Evolutionary conservation across 2,888 invertebrate genomes (phyloP).

Genomic region (Hemistola chrysoprasaria): DNA sequence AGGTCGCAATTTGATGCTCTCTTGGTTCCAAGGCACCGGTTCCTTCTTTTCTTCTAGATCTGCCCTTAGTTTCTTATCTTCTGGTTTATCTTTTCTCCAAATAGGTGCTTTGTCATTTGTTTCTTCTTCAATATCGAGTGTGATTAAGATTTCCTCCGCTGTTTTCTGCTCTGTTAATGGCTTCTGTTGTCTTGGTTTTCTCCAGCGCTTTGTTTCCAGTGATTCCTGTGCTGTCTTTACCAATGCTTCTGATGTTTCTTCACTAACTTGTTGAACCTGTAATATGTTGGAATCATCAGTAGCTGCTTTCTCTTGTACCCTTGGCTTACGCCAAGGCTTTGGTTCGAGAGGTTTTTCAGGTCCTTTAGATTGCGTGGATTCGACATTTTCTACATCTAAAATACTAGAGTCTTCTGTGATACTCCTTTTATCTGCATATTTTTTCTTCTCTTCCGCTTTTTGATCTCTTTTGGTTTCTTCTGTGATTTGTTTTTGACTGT

Average conservation of each 20-base stretch:
- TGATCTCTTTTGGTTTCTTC: slow-evolving; percentile 17
- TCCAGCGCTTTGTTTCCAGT: slow-evolving; percentile 19
- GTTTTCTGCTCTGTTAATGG: not conserved
- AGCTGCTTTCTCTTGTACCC: slow-evolving; percentile 32
- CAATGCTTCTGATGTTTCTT: slow-evolving; percentile 16
- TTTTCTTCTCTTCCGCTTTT: slow-evolving; percentile 18
- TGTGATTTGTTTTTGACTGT: not conserved
- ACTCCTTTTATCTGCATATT: slow-evolving; percentile 28
- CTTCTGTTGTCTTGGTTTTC: slow-evolving; percentile 21
- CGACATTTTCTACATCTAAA: slow-evolving; percentile 32
- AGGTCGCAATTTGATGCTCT: slow-evolving; percentile 83
- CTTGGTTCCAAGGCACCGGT: slow-evolving; percentile 83
- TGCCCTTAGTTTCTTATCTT: slow-evolving; percentile 33
- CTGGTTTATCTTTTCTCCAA: slow-evolving; percentile 34
- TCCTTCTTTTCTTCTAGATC: slow-evolving; percentile 47
- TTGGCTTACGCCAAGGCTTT: slow-evolving; percentile 54
- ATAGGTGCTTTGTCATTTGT: slow-evolving; percentile 18
- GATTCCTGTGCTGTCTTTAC: slow-evolving; percentile 8
- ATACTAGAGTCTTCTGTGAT: slow-evolving; percentile 37
- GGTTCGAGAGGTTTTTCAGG: slow-evolving; percentile 28
- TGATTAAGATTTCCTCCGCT: slow-evolving; percentile 4
- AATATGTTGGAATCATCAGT: slow-evolving; percentile 27
- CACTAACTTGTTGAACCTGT: slow-evolving; percentile 11
- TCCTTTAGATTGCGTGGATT: slow-evolving; percentile 26
- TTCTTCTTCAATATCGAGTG: slow-evolving; percentile 7